Evolutionary conservation across 2,797 vertebrate genomes (phyloP).

Genomic region (Falco rusticolus): DNA sequence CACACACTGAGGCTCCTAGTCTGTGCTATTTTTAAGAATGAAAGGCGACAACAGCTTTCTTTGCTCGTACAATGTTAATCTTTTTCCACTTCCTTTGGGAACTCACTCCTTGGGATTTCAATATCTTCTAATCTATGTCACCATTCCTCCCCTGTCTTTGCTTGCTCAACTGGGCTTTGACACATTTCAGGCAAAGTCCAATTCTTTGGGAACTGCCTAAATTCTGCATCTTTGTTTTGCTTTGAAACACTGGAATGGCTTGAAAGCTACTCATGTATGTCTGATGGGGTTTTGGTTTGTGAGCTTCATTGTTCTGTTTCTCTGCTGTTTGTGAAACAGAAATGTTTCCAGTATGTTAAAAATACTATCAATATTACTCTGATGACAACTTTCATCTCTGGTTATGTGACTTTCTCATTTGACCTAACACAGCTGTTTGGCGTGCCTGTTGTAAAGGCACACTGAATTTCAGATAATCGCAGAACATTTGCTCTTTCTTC

Average conservation of each 20-base stretch:
- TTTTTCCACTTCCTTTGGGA: background rate
- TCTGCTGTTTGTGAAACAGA: background rate
- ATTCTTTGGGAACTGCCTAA: background rate
- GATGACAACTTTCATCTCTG: background rate
- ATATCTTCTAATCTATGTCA: background rate
- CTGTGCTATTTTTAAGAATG: background rate
- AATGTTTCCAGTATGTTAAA: background rate
- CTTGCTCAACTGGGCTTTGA: background rate
- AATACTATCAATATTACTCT: background rate
- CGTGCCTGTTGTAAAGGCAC: background rate
- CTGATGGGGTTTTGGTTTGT: background rate
- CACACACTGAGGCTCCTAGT: background rate
- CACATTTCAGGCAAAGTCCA: background rate
- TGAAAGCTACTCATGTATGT: background rate
- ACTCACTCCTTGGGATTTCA: background rate
- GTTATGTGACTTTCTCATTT: background rate
- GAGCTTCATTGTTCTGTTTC: background rate
- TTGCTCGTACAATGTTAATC: fast-evolving
- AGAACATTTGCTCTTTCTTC: background rate
- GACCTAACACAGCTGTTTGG: background rate
- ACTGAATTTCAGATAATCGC: background rate
- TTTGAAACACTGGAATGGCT: background rate
- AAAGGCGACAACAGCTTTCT: background rate
- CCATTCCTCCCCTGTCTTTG: background rate
- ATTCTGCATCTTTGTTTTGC: background rate